Evolutionary conservation across 1,140 invertebrate species (phyloP), one percentile per base, ranked within the genome.

Genomic region (Wiebesia pumilae): DNA sequence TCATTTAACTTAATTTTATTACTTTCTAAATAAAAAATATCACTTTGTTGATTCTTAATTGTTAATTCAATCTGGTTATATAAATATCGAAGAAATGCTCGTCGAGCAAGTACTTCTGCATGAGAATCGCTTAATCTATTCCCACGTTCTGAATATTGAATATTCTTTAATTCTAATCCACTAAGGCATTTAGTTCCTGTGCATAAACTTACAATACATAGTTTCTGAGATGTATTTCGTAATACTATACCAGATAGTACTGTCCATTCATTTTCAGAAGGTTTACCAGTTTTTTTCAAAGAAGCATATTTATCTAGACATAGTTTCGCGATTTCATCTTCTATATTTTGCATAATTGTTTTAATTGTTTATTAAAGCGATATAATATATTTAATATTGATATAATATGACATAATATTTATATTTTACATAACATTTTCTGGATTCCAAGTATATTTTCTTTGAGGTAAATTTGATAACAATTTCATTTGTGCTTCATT

Each of bases 141-240:
- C 27, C 98, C 98, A 73, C 91, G 91, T 30, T 93, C 88, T 85
- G 95, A 96, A 54, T 91, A 87, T 93, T 97, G 94, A 90, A 96
- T 96, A 54, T 94, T 95, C 75, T 87, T 80, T 81, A 94, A 88
- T 89, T 94, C 92, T 30, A 82, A 78, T 85, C 95, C 93, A 30
- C 98, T 97, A 87, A 99, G 95, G 94, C 98, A 99, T 94, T 98
- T 99, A 7, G 98, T 97, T 0, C 98, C 98, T 24, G 97, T 98
- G 21, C 97, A 97, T 83, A 99, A 92, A 19, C 98, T 95, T 35
- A 98, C 95, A 16, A 98, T 95, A 91, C 95, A 93, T 65, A 96
- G 91, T 54, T 89, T 89, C 33, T 91, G 84, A 67, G 80, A 84
- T 78, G 88, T 90, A 87, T 95, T 92, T 90, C 94, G 93, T 90